phyloP scores from a whole-genome alignment of 2,113 vertebrate genomes.

The Tricholaema leucomelas region DNA sequence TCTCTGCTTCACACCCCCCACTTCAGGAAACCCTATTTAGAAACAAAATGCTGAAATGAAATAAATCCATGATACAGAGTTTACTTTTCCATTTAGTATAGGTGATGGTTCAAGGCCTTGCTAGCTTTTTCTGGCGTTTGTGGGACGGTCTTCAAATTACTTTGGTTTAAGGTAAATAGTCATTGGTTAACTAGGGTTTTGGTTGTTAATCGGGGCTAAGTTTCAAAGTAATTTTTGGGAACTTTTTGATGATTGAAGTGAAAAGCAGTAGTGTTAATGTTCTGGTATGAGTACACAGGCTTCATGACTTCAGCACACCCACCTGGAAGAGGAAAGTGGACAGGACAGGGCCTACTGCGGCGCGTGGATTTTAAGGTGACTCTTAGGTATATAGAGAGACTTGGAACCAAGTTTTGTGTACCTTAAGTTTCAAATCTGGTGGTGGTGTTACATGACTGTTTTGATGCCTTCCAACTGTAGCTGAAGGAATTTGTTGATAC shows the following conservation, averaged over 20 bases:
- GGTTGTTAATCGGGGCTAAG: slow-evolving; percentile 61
- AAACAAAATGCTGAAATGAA: slow-evolving; percentile 43
- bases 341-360: not conserved
- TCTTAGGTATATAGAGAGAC: not conserved
- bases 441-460: not conserved
- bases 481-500: not conserved
- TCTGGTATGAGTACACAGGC: slow-evolving; percentile 54
- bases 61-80: slow-evolving; percentile 16
- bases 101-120: slow-evolving; percentile 52
- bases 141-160: slow-evolving; percentile 17
- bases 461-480: not conserved
- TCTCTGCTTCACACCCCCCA: not conserved
- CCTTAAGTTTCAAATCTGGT: not conserved
- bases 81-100: slow-evolving; percentile 65
- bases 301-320: slow-evolving; percentile 37
- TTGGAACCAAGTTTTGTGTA: not conserved
- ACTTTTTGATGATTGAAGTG: slow-evolving; percentile 52
- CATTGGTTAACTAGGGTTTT: slow-evolving; percentile 33
- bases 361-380: not conserved
- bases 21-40: slow-evolving; percentile 16
- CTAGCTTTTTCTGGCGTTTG: slow-evolving; percentile 57
- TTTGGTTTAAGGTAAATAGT: slow-evolving; percentile 55
- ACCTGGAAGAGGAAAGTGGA: slow-evolving; percentile 13
- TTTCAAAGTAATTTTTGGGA: slow-evolving; percentile 64
- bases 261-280: slow-evolving; percentile 71